Evolutionary conservation across 2,113 vertebrate genomes (phyloP), one percentile per base, ranked within the genome.

Genomic region (Crotalus helleri): DNA sequence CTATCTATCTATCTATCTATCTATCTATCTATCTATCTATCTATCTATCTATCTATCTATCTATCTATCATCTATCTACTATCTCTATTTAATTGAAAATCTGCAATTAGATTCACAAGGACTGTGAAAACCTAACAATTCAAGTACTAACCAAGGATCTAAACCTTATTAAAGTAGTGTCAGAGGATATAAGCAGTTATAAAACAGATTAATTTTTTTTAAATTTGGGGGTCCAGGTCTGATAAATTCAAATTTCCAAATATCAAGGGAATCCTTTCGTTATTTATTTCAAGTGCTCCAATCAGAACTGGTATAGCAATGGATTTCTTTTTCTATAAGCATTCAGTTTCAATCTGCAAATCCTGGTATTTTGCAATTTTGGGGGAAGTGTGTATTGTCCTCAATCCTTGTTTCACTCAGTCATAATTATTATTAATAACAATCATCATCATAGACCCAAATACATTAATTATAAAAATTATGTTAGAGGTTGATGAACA

Each of bases 371-470:
- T 64, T 64, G 26, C 1, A 29, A 64, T 64, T 64, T 29, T 46
- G 0, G 11, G 11, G 26, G 0, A 11, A 11, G 29, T 0, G 19
- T n/a, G n/a, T n/a, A n/a, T 29, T 11, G 3, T 61, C 26, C 26
- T 64, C 26, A 64, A 64, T 64, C 11, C 4, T 64, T 13, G 4
- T 1, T 29, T 64, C 59, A 29, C 11, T 29, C 61, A 64, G 29
- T 29, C 61, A 69, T n/a, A 64, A 64, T n/a, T 5, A 69, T 69
- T n/a, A n/a, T 69, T 69, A 69, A n/a, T 69, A 69, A n/a, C 29
- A n/a, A 69, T 69, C 64, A n/a, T 69, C 29, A 64, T 5, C 1
- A 69, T 69, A n/a, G 64, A n/a, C 12, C 64, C 29, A n/a, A 12
- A 13, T 29, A 64, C 12, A 69, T 69, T n/a, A 69, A 69, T 69